Evolutionary conservation across 1,140 invertebrate species (phyloP).

Genomic region (Lithobius niger): DNA sequence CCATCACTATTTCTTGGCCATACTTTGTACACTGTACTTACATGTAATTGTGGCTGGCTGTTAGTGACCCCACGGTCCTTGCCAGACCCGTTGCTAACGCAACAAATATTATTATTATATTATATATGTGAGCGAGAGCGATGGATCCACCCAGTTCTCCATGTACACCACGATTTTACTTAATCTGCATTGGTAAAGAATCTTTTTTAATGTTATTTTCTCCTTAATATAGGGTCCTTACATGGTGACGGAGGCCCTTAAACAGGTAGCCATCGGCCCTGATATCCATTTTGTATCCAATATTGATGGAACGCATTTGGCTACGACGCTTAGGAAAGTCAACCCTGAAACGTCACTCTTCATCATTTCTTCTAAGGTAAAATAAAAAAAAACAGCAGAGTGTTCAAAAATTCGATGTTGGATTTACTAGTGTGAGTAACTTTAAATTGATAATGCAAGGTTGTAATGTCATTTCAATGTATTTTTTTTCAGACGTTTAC

Average conservation of each 20-base stretch:
- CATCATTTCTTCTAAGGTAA: conserved; percentile 91
- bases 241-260: conserved; percentile 97
- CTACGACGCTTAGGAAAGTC: conserved; percentile 79
- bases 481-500: conserved; percentile 63
- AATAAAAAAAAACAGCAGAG: background rate
- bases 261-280: conserved; percentile 74
- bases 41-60: too few species aligned
- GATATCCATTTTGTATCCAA: conserved; percentile 97
- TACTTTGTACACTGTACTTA: too few species aligned
- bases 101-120: too few species aligned
- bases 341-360: conserved; percentile 90
- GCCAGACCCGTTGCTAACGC: too few species aligned
- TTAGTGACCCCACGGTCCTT: too few species aligned
- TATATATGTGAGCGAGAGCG: too few species aligned
- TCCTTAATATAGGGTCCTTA: conserved; percentile 59
- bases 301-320: conserved; percentile 96
- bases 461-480: background rate
- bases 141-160: too few species aligned
- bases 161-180: too few species aligned
- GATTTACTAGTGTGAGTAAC: background rate
- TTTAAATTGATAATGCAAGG: background rate
- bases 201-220: background rate
- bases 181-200: too few species aligned
- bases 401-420: background rate
- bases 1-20: too few species aligned